phyloP scores from a whole-genome alignment of 2,888 invertebrate genomes.

The Neoascia interrupta region DNA sequence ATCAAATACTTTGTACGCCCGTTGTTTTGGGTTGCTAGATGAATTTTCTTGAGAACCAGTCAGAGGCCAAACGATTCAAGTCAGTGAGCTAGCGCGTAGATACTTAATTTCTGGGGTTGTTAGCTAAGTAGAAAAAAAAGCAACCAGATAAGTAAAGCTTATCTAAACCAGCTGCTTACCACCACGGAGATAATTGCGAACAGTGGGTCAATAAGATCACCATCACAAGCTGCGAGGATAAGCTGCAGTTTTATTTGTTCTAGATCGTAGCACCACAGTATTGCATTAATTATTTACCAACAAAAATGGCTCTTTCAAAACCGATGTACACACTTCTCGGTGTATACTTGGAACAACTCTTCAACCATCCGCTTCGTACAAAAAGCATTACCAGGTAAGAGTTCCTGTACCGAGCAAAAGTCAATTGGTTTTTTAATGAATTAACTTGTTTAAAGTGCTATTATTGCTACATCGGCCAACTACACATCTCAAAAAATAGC shows the following conservation, averaged over 20 bases:
- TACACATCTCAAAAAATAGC: slow-evolving; percentile 86
- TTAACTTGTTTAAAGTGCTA: slow-evolving; percentile 82
- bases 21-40: no score
- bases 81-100: no score
- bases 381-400: slow-evolving; percentile 90
- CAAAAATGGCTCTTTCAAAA: slow-evolving; percentile 80
- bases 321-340: slow-evolving; percentile 85
- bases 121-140: neutral
- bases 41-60: no score
- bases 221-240: no score
- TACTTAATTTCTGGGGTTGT: no score
- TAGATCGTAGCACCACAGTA: neutral
- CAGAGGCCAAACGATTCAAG: no score
- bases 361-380: slow-evolving; percentile 87
- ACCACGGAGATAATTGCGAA: neutral
- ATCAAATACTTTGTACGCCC: no score
- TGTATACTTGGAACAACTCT: slow-evolving; percentile 87
- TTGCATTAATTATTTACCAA: slow-evolving; percentile 3
- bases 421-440: slow-evolving; percentile 19
- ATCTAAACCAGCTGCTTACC: slow-evolving; percentile 1
- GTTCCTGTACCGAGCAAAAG: slow-evolving; percentile 17
- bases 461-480: slow-evolving; percentile 87
- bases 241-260: neutral
- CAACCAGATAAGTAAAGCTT: slow-evolving; percentile 30
- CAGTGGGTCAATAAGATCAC: neutral